Conservation (phyloP, 2,888 invertebrate species). For the Tyria jacobaeae region DNA sequence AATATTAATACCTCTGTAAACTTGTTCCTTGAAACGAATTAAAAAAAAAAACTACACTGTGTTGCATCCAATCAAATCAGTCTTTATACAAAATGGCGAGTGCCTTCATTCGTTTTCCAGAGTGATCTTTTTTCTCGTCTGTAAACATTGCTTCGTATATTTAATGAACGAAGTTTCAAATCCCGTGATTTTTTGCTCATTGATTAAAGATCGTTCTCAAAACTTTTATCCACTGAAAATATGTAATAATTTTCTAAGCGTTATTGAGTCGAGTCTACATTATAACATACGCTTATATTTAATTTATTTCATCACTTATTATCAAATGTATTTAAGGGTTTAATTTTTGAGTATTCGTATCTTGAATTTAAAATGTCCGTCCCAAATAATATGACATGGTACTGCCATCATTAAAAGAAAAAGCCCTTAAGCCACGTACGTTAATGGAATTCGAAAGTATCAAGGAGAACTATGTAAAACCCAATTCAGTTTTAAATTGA, state of each 20-base stretch:
- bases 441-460: too few species aligned
- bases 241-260: not conserved
- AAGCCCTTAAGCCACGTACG: too few species aligned
- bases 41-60: not conserved
- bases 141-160: conserved; percentile 23
- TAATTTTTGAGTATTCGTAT: too few species aligned
- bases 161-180: conserved; percentile 45
- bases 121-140: conserved; percentile 14
- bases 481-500: too few species aligned
- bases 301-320: not conserved
- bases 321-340: too few species aligned
- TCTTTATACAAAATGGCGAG: conserved; percentile 7
- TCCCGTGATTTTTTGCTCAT: conserved; percentile 25
- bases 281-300: not conserved
- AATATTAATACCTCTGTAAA: too few species aligned
- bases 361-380: too few species aligned
- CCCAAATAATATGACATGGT: too few species aligned
- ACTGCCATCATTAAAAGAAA: too few species aligned
- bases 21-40: not conserved
- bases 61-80: conserved; percentile 14
- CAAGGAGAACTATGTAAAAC: too few species aligned
- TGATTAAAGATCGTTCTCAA: too few species aligned
- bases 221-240: not conserved
- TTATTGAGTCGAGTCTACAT: not conserved
- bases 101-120: conserved; percentile 12